Evolutionary conservation across 2,113 vertebrate genomes (phyloP), one percentile per base, ranked within the genome.

Genomic region (Ptilonorhynchus violaceus): DNA sequence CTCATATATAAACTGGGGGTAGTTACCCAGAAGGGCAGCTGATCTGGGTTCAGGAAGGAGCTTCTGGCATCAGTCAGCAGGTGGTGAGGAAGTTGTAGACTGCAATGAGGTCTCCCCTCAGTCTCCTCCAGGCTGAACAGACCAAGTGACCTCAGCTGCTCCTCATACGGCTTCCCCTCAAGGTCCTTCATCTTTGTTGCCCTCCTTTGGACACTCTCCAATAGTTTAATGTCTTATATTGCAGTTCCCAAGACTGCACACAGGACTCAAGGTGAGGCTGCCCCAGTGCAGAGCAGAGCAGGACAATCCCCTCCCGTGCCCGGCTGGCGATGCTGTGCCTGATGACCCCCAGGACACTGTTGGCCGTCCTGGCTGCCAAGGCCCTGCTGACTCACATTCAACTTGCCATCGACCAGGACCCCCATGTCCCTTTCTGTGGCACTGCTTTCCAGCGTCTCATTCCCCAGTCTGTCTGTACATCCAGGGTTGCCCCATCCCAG

Each of bases 291-390:
- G 53, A 81, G 42, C 53, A 59, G 42, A n/a, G n/a, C 0, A 0
- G 28, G 28, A 58, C n/a, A 68, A 39, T 81, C 10, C 49, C 63
- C n/a, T 58, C 28, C 27, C n/a, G 39, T 58, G 28, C 22, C 22
- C 2, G 0, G 9, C 42, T 58, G 78, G 27, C 1, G 0, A 21
- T 68, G 33, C 41, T 67, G 41, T 1, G 6, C 20, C 47, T 56
- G 33, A 16, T 31, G n/a, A 3, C 13, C 37, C 11, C 28, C 28
- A 35, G 42, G 28, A 39, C 28, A 47, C 11, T 22, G 5, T 2
- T 58, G 63, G 2, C 6, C 20, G 16, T 46, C 27, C 41, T 56
- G 77, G 41, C 41, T 80, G 10, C 41, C 50, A 46, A 18, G 46
- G 46, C 46, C 18, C 46, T 46, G 46, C 46, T 46, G 19, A 46